Evolutionary conservation across 1,140 invertebrate genomes (phyloP).

Genomic region (Hestina assimilis): DNA sequence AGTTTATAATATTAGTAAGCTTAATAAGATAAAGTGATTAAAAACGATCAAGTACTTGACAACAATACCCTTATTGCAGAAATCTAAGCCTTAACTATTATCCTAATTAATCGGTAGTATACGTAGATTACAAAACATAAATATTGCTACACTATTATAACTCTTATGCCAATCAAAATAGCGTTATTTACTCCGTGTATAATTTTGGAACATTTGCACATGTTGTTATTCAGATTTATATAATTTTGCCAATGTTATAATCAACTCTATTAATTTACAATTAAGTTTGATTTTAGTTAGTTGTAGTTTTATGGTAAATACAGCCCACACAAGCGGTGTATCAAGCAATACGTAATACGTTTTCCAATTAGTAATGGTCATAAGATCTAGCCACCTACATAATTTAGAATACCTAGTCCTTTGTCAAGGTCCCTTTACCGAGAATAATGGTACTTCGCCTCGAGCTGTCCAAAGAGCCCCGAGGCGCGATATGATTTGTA

Average conservation of each 20-base stretch:
- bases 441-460: conserved; percentile 23
- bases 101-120: conserved; percentile 18
- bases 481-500: not conserved
- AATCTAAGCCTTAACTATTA: conserved; percentile 25
- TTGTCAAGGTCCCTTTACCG: conserved; percentile 27
- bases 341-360: conserved; percentile 33
- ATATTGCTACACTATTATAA: not conserved
- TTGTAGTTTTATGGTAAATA: not conserved
- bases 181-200: not conserved
- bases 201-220: not conserved
- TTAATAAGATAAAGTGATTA: conserved; percentile 1
- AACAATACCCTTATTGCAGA: conserved; percentile 26
- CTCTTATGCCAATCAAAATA: not conserved
- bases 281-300: conserved; percentile 4
- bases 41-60: conserved; percentile 5
- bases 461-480: conserved; percentile 19
- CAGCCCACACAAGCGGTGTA: conserved; percentile 30
- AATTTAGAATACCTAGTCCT: conserved; percentile 30
- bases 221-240: not conserved
- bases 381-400: conserved; percentile 34
- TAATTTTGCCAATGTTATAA: not conserved
- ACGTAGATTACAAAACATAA: not conserved
- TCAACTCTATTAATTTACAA: conserved; percentile 1
- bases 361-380: conserved; percentile 37
- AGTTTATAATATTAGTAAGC: conserved; percentile 15